A percentile compares a stretch with the other conserved stretches of the same genome.
Evolutionary conservation across 1,140 invertebrate species (phyloP).

Genomic region (Calephelis nemesis): DNA sequence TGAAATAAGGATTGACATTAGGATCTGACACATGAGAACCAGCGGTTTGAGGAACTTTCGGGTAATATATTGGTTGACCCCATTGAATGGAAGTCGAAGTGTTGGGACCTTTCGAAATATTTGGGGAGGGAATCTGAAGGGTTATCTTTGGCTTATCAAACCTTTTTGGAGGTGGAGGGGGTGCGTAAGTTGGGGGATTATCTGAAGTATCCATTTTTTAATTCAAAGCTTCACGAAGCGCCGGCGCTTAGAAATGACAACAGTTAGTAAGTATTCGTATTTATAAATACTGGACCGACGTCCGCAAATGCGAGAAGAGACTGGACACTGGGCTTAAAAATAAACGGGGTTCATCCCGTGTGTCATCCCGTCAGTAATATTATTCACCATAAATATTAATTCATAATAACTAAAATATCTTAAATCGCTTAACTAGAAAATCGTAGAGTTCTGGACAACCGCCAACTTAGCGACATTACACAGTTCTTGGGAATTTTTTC

Average conservation of each 20-base stretch:
- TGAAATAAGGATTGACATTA: conserved; percentile 72
- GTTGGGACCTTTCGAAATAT: conserved; percentile 50
- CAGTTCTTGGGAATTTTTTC: conserved; percentile 2
- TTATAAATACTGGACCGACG: conserved; percentile 35
- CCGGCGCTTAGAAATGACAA: conserved; percentile 44
- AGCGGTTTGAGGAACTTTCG: conserved; percentile 73
- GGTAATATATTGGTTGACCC: conserved; percentile 59
- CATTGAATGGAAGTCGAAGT: conserved; percentile 71
- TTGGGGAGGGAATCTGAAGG: conserved; percentile 75
- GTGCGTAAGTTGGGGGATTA: conserved; percentile 44
- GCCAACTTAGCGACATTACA: conserved; percentile 5
- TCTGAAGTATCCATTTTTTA: conserved; percentile 49
- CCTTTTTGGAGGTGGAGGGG: conserved; percentile 59
- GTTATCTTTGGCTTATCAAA: conserved; percentile 78
- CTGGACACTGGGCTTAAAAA: conserved; percentile 72
- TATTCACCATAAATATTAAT: conserved; percentile 19
- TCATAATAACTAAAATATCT: conserved; percentile 9
- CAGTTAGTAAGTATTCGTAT: conserved; percentile 29
- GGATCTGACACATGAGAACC: conserved; percentile 66
- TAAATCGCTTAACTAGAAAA: background rate
- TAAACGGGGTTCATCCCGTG: conserved; percentile 41
- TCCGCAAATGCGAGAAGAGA: conserved; percentile 48
- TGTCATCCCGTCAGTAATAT: conserved; percentile 10
- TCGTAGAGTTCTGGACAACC: background rate
- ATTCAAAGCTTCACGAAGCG: conserved; percentile 33